phyloP scores from a whole-genome alignment of 2,888 invertebrate genomes.

The Polymixis flavicincta region DNA sequence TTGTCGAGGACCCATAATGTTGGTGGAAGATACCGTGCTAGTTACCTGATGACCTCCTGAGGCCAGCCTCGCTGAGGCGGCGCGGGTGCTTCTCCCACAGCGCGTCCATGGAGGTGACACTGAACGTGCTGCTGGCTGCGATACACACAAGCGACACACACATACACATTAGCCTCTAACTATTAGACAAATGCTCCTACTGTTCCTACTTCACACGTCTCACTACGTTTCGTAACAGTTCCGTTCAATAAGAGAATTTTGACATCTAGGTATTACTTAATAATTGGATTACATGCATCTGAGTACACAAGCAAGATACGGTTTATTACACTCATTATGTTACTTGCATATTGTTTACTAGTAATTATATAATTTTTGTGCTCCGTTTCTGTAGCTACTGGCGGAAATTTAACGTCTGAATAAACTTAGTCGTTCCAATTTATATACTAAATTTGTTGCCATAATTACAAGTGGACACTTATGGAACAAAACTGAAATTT shows the following conservation, averaged over 20 bases:
- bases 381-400: slow-evolving; percentile 2
- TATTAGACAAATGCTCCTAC: slow-evolving; percentile 72
- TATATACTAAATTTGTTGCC: slow-evolving; percentile 22
- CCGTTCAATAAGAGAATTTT: slow-evolving; percentile 44
- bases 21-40: slow-evolving; percentile 64
- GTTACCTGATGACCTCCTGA: slow-evolving; percentile 94
- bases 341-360: slow-evolving; percentile 35
- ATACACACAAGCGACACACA: slow-evolving; percentile 88
- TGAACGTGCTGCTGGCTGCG: slow-evolving; percentile 90
- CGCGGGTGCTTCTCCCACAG: slow-evolving; percentile 94
- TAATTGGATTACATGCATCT: slow-evolving; percentile 53
- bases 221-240: slow-evolving; percentile 54
- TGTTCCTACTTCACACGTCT: slow-evolving; percentile 68
- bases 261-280: slow-evolving; percentile 52
- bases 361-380: slow-evolving; percentile 41
- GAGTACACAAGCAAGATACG: slow-evolving; percentile 36
- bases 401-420: slow-evolving; percentile 16
- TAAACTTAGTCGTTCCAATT: slow-evolving; percentile 30
- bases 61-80: slow-evolving; percentile 94
- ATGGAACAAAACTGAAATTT: slow-evolving; percentile 15
- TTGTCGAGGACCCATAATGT: slow-evolving; percentile 63
- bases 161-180: slow-evolving; percentile 88
- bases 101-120: slow-evolving; percentile 93
- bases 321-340: slow-evolving; percentile 46
- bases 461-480: slow-evolving; percentile 5